A percentile compares a stretch with the other conserved stretches of the same genome.
These are phyloP conservation scores for Smutsia gigantea DNA, from an alignment of 2,797 vertebrate genomes.

Conservation along the genomic window DNA sequence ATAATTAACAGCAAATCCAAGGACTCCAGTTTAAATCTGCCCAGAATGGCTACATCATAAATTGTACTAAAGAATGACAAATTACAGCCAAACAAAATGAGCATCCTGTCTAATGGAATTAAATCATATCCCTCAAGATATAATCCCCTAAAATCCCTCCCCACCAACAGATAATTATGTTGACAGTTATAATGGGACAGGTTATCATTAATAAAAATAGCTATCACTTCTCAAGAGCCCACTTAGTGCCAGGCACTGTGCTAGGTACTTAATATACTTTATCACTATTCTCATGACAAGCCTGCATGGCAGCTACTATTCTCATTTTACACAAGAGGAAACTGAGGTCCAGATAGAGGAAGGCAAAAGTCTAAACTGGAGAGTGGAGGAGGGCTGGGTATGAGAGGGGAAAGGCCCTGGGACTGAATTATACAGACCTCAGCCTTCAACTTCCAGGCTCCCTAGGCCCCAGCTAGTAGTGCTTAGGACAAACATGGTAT, in stretches of 20 bases:
- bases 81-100: slow-evolving; percentile 31
- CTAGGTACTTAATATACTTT: not conserved
- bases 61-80: slow-evolving; percentile 7
- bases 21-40: not conserved
- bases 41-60: slow-evolving; percentile 20
- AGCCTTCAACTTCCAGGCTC: not conserved
- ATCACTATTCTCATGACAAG: not conserved
- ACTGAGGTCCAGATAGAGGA: not conserved
- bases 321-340: slow-evolving; percentile 7
- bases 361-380: not conserved
- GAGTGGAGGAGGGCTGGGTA: not conserved
- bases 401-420: not conserved
- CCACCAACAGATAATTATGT: not conserved
- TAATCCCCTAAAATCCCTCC: not conserved
- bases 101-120: not conserved
- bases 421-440: not conserved
- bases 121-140: slow-evolving; percentile 25
- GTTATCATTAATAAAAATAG: slow-evolving; percentile 34
- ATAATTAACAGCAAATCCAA: slow-evolving; percentile 18
- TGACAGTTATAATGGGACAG: not conserved
- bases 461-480: not conserved
- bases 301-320: not conserved
- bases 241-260: not conserved
- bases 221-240: slow-evolving; percentile 25
- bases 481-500: not conserved